A percentile compares a stretch with the other conserved stretches of the same genome.
phyloP scores from a whole-genome alignment of 2,888 invertebrate genomes.

The Opisthograptis luteolata region DNA sequence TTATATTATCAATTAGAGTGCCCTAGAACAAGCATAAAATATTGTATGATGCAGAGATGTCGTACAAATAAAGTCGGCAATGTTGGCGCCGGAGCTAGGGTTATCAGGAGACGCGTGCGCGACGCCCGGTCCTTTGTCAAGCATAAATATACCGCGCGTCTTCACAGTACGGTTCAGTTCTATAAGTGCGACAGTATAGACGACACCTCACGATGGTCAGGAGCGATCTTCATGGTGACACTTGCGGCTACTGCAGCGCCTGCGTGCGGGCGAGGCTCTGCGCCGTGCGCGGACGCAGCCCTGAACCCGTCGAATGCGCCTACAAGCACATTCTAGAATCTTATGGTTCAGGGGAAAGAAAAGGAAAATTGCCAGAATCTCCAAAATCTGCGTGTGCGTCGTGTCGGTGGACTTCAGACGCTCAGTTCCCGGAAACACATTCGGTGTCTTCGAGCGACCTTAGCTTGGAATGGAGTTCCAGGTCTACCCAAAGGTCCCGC shows the following conservation, averaged over 20 bases:
- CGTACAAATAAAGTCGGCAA: constrained; percentile 37
- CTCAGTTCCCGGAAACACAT: constrained; percentile 79
- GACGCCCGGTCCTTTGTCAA: constrained; percentile 53
- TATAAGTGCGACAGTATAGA: constrained; percentile 51
- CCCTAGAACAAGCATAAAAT: constrained; percentile 19
- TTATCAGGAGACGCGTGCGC: constrained; percentile 80
- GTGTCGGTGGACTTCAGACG: constrained; percentile 78
- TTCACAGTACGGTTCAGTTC: constrained; percentile 58
- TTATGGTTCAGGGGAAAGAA: constrained; percentile 55
- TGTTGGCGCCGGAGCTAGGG: constrained; percentile 71
- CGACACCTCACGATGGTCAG: constrained; percentile 64
- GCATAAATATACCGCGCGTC: constrained; percentile 68
- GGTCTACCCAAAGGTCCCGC: constrained; percentile 65
- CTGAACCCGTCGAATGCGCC: constrained; percentile 75
- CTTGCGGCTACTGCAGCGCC: constrained; percentile 77
- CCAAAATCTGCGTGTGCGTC: constrained; percentile 69
- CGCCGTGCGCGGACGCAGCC: constrained; percentile 70
- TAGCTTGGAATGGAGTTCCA: constrained; percentile 76
- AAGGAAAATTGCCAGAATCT: constrained; percentile 57
- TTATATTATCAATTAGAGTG: constrained; percentile 16
- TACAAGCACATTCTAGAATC: constrained; percentile 80
- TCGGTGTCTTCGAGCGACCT: constrained; percentile 74
- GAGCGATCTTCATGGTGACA: constrained; percentile 64
- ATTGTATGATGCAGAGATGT: constrained; percentile 24
- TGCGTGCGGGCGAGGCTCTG: constrained; percentile 73